phyloP scores from a whole-genome alignment of 2,797 vertebrate species.

The Sandelia bainsii region DNA sequence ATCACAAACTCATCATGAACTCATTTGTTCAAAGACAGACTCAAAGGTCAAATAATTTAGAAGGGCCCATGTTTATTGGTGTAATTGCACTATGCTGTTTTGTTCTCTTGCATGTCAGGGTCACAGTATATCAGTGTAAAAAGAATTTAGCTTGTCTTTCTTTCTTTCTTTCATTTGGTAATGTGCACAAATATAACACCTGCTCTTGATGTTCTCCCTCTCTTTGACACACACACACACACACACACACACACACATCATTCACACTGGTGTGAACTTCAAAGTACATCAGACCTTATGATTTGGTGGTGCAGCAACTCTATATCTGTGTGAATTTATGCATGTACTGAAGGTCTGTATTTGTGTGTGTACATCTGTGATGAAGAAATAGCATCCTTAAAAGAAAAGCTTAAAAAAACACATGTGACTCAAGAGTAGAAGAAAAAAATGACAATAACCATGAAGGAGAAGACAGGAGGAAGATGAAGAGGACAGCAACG shows the following conservation, averaged over 20 bases:
- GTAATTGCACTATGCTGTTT: not conserved
- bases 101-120: no score
- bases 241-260: not conserved
- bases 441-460: not conserved
- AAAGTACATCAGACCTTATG: slow-evolving; percentile 32
- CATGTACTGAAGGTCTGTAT: slow-evolving; percentile 4
- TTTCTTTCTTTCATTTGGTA: no score
- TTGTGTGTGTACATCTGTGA: not conserved
- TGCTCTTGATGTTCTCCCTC: slow-evolving; percentile 5
- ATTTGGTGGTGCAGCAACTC: slow-evolving; percentile 24
- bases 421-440: slow-evolving; percentile 12
- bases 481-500: slow-evolving; percentile 7
- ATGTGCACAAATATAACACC: slow-evolving; percentile 3
- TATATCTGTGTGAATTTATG: slow-evolving; percentile 4
- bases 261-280: slow-evolving; percentile 34
- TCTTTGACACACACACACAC: slow-evolving; percentile 1
- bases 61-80: no score
- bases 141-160: no score
- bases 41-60: no score
- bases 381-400: slow-evolving; percentile 54
- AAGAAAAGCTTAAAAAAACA: slow-evolving; percentile 31
- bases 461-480: not conserved
- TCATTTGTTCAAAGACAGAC: no score
- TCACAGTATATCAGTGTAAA: not conserved
- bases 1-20: no score